Percentiles rank a stretch among this genome's conserved stretches.
Evolutionary conservation across 2,888 invertebrate species (phyloP).

Genomic region (Papilio gigon): DNA sequence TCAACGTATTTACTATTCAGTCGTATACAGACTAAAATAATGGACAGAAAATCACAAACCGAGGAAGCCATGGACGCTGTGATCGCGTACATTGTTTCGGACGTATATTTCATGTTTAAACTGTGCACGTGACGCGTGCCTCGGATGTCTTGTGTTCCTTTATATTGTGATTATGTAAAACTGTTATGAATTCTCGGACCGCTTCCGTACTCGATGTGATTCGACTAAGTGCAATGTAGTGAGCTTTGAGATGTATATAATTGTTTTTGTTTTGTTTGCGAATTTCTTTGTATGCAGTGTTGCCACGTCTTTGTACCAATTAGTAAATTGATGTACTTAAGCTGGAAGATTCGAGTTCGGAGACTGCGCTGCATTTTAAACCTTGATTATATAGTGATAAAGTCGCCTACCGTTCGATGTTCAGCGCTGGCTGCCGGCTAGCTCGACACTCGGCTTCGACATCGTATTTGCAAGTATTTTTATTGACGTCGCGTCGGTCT

Average conservation of each 20-base stretch:
- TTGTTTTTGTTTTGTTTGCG: constrained; percentile 17
- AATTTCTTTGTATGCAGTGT: constrained; percentile 5
- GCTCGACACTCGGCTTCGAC: constrained; percentile 17
- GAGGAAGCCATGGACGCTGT: constrained; percentile 8
- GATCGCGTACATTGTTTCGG: constrained; percentile 3
- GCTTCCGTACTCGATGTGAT: constrained; percentile 1
- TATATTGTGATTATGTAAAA: constrained; percentile 29
- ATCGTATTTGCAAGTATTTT: constrained; percentile 38
- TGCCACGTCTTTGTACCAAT: not conserved
- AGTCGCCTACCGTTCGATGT: constrained; percentile 11
- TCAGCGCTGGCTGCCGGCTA: not conserved
- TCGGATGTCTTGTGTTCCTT: constrained; percentile 29
- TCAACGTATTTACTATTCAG: not conserved
- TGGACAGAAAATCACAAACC: not conserved
- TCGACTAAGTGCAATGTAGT: constrained; percentile 19
- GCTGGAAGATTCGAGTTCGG: constrained; percentile 1
- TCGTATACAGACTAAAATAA: not conserved
- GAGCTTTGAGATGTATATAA: constrained; percentile 19
- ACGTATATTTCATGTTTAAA: not conserved
- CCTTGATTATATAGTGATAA: constrained; percentile 1
- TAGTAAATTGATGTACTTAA: constrained; percentile 18
- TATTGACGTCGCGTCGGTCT: constrained; percentile 22
- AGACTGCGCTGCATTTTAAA: constrained; percentile 28
- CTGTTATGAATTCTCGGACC: not conserved
- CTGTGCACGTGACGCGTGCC: not conserved